Base-by-base conservation (phyloP, 2,113 vertebrate genomes). In the Isichthys henryi region DNA sequence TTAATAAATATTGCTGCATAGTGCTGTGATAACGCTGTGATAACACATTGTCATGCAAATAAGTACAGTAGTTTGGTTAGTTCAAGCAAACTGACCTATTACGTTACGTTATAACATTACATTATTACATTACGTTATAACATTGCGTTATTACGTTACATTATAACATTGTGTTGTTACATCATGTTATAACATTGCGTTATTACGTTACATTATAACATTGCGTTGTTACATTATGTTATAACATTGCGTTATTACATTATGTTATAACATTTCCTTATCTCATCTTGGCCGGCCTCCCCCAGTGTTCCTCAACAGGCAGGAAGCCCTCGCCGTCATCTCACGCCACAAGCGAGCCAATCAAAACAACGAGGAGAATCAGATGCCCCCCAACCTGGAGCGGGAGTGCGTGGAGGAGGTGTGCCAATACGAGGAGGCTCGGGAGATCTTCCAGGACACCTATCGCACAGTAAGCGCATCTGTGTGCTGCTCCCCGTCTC, bases 401-500 rank as follows among this genome's bases (percentile, higher is more conserved):
- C 94, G 97, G 35, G 95, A 96, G 43, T 98, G 97, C 91, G 50
- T 31, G 3, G 96, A 98, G 93, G 97, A 96, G 91, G 93, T 95
- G 27, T 98, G 97, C 92, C 96, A 91, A 86, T 98, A 97, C 48
- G 97, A 98, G 56, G 96, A 98, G 92, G 97, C 97, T 0, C 93
- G 95, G 11, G 96, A 95, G 87, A 90, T 94, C 90, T 98, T 97
- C 91, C 95, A 97, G 93, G 96, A 98, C 88, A 93, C 96, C 1
- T 93, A 94, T 17, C 91, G 90, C 88, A 98, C 97, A 46, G 96
- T 97, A 86, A 94, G 97, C 94, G n/a, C 46, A 1, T 13, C 35
- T n/a, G 58, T 10, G 58, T 66, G 9, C 58, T n/a, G n/a, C 8
- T 56, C 8, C 88, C 19, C 39, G 3, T 23, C 19, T 9, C 35